Evolutionary conservation across 2,113 vertebrate genomes (phyloP), one percentile per base, ranked within the genome.

Genomic region (Corythaeola cristata): DNA sequence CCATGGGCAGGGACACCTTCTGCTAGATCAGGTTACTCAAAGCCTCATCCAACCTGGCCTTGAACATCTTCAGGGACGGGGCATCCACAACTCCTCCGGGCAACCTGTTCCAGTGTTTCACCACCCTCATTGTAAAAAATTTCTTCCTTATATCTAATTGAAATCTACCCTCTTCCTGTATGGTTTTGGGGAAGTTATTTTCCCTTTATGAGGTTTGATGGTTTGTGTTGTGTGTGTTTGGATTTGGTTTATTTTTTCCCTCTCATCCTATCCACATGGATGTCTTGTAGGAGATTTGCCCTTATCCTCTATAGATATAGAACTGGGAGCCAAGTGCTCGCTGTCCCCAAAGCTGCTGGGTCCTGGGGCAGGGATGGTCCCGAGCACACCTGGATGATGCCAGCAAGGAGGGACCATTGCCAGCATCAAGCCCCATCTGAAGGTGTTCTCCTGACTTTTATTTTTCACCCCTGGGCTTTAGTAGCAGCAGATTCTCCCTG

Each of bases 311-410:
- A 17, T 18, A 64, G 56, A 7, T 1, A 10, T 22, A 73, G 59
- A 37, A 17, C 37, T 13, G n/a, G 44, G 45, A 58, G 35, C 39
- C 15, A 8, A 39, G 58, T 7, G 3, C 15, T 81, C 0, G 0
- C 20, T 74, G 67, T 18, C 39, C 72, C 63, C 73, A 69, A 0
- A 49, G 30, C 73, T 27, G 19, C 68, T 56, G 6, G 1, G 15
- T 24, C 41, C 52, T 3, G 5, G 56, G 24, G 66, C 39, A 60
- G 45, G 59, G 32, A 33, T 3, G 4, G 41, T 71, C 73, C 64
- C n/a, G 17, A 37, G 58, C 44, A 45, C 22, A 23, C 15, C 32
- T 0, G 2, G 6, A 2, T 0, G 19, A 9, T n/a, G 58, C 58
- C 12, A 9, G 18, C 4, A 1, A 5, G 23, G n/a, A n/a, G 16